Evolutionary conservation across 37 sponge, comb jelly and placozoan genomes (phyloP), one percentile per base, ranked within the genome.

Genomic region (Halichondria panicea): DNA sequence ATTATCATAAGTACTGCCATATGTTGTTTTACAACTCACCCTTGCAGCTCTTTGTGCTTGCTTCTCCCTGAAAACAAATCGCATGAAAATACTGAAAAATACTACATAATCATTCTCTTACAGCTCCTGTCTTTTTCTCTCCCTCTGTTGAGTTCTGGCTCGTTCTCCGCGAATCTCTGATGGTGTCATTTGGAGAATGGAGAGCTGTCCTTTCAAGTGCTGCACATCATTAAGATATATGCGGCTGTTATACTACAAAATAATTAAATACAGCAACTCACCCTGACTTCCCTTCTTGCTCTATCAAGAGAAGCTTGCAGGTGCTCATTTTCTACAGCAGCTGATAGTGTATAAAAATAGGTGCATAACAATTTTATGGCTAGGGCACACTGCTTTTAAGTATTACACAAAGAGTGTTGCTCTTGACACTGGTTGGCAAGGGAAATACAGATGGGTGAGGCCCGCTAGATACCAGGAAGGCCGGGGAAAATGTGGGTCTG

Each of bases 131-230:
- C 37, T 52, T 43, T 54, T 59, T 54, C 40, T 68, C 25, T 70
- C 35, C 45, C 70, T 48, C 3, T 44, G 54, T 45, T 59, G 58
- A 21, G 1, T 69, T 41, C 91, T 63, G 0, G 81, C 82, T 43
- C 57, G 76, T 24, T 91, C 72, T 56, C 85, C 79, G n/a, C 86
- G 32, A 34, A 91, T 81, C 39, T 91, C 91, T n/a, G 82, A 21
- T 52, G 71, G n/a, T 30, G 87, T 91, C 82, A 91, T 80, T 87
- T 91, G 54, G 4, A 74, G 4, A 13, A 93, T 72, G 34, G 90
- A 85, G 19, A 93, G 79, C 61, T 80, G 77, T 25, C 94, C 94
- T 55, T 76, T 78, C 44, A 93, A 66, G 21, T 89, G 78, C 90
- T 86, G 55, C 25, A 70, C 7, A 37, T 30, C 1, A 54, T 0